A percentile compares a stretch with the other conserved stretches of the same genome.
phyloP scores from a whole-genome alignment of 1,140 invertebrate species.

The Plutomurus gul region DNA sequence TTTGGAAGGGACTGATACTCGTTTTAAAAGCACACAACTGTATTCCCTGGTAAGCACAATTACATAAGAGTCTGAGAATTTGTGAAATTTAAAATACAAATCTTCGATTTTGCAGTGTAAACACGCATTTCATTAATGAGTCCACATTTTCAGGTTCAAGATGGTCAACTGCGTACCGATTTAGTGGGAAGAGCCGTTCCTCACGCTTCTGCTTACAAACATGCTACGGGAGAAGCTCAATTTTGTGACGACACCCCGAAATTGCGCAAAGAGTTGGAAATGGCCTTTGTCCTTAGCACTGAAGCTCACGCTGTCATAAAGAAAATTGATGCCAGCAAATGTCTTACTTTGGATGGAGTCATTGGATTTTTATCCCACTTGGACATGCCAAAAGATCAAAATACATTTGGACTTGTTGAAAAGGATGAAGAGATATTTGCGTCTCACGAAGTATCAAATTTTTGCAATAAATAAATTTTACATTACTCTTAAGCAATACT shows the following conservation, averaged over 20 bases:
- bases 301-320: conserved; percentile 61
- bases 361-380: conserved; percentile 55
- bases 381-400: conserved; percentile 53
- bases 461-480: background rate
- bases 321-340: conserved; percentile 56
- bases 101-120: too few species aligned
- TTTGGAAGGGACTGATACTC: background rate
- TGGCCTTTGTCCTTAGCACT: conserved; percentile 59
- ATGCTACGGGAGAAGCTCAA: conserved; percentile 63
- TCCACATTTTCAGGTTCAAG: background rate
- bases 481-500: too few species aligned
- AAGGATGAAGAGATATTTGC: conserved; percentile 56
- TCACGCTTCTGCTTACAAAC: conserved; percentile 62
- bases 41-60: conserved; percentile 20
- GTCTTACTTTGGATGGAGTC: conserved; percentile 58
- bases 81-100: too few species aligned
- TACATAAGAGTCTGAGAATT: too few species aligned
- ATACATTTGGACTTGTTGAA: conserved; percentile 53
- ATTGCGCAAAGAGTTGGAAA: conserved; percentile 56
- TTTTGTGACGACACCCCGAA: conserved; percentile 63
- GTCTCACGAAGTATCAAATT: conserved; percentile 49
- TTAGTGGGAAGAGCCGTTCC: conserved; percentile 62
- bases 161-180: conserved; percentile 53
- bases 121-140: background rate
- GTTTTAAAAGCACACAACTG: conserved; percentile 21